Percentiles rank a stretch among this genome's conserved stretches.
phyloP scores from a whole-genome alignment of 2,113 vertebrate species.

The Cinclus cinclus region DNA sequence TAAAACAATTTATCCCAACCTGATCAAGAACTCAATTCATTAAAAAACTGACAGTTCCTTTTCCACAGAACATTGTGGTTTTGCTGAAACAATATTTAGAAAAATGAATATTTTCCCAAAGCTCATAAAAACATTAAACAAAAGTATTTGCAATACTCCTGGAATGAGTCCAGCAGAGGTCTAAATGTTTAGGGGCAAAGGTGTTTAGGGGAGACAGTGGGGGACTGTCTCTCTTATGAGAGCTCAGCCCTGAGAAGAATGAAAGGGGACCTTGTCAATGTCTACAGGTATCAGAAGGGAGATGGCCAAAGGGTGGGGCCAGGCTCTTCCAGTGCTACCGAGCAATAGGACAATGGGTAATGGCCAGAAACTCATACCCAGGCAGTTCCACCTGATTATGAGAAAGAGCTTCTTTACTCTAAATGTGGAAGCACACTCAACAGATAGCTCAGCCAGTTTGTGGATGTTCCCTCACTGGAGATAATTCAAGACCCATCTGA shows the following conservation, averaged over 20 bases:
- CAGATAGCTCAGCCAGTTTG: not conserved
- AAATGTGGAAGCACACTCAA: rapidly evolving
- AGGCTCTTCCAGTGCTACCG: not conserved
- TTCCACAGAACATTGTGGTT: not conserved
- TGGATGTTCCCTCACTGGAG: not conserved
- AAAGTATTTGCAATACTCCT: not conserved
- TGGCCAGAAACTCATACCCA: not conserved
- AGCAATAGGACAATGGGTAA: not conserved
- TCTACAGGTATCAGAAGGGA: not conserved
- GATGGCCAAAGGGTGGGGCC: not conserved
- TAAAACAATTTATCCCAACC: not conserved
- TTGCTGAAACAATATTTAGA: not conserved
- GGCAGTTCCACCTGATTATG: not conserved
- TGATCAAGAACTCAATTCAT: not conserved
- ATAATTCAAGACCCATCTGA: not conserved
- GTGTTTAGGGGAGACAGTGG: not conserved
- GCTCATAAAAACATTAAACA: not conserved
- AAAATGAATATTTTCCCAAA: not conserved
- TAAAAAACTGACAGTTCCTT: not conserved
- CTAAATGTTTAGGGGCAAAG: not conserved
- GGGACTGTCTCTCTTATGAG: no score
- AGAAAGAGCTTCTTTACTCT: not conserved
- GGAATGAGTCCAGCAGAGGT: not conserved
- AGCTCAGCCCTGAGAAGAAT: not conserved
- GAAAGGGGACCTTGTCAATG: not conserved